Conservation (phyloP, 2,797 vertebrate species). For the Alauda arvensis region DNA sequence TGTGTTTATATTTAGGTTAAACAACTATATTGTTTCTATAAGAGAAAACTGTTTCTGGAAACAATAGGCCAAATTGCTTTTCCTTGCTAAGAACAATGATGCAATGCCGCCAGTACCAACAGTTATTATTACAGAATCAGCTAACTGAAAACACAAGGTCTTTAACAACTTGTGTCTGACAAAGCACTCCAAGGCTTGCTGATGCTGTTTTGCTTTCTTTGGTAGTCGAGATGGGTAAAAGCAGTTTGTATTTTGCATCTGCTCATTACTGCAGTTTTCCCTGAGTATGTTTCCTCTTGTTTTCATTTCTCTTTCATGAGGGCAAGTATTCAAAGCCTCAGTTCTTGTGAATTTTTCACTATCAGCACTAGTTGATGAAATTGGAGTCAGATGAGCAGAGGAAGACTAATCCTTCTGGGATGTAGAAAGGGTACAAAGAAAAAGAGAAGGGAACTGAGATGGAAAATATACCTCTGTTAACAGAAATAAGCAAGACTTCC, state of each 20-base stretch:
- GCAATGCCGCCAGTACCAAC: conserved; percentile 37
- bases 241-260: conserved; percentile 25
- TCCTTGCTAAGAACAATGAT: conserved; percentile 49
- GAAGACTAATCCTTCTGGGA: not conserved
- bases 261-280: conserved; percentile 18
- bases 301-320: not conserved
- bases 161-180: conserved; percentile 1
- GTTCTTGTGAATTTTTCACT: not conserved
- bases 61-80: conserved; percentile 51
- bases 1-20: conserved; percentile 56
- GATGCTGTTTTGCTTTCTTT: conserved; percentile 23
- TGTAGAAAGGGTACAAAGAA: not conserved
- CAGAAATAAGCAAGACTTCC: not conserved
- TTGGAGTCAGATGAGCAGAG: not conserved
- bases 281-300: not conserved
- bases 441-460: not conserved
- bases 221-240: conserved; percentile 16
- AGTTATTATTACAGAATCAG: conserved; percentile 54
- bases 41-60: conserved; percentile 48
- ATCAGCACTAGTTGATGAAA: conserved; percentile 3
- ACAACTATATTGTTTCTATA: conserved; percentile 25
- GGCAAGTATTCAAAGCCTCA: not conserved
- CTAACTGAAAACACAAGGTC: conserved; percentile 52
- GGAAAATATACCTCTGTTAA: not conserved
- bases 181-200: not conserved